Base-by-base conservation (phyloP, 2,888 invertebrate species). In the Ceratothoa steindachneri region DNA sequence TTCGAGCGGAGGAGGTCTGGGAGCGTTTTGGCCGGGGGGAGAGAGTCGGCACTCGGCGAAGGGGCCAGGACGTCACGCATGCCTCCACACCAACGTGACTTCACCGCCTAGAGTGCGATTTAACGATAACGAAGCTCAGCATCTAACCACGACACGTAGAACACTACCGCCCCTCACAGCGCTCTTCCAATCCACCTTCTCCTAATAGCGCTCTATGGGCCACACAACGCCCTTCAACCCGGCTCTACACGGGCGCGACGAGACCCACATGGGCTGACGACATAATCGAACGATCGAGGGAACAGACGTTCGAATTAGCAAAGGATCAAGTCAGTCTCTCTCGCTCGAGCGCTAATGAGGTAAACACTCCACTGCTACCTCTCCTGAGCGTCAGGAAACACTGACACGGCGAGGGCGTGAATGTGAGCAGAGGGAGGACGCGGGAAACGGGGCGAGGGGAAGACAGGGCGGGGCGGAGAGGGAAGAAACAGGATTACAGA, bases 1-100 rank as follows among this genome's bases (percentile, higher is more conserved):
- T 75, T 72, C 12, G 69, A 72, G 9, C 75, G 65, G 55, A 72
- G 52, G 65, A 74, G 60, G 22, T 60, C 60, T 1, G 60, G 60
- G 27, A 60, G 41, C 41, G 41, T 41, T 15, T 41, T 15, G 5
- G 5, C 7, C 5, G 41, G 41, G 2, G 60, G 24, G 27, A 60
- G 60, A 24, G 60, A 22, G 12, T 60, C 60, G 19, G 22, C n/a
- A 12, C 22, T 60, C 60, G n/a, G 1, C 12, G 60, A 3, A 2
- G 60, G 60, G 24, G 60, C 24, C 12, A 60, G 27, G 24, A 60
- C 60, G 60, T 60, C 60, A 22, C 24, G 60, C 60, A 60, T 60
- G 24, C 19, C 60, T 60, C 22, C 15, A 51, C n/a, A n/a, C n/a
- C n/a, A n/a, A n/a, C n/a, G n/a, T n/a, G n/a, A n/a, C n/a, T n/a